phyloP scores from a whole-genome alignment of 2,797 vertebrate genomes.

The Cottoperca gobio region DNA sequence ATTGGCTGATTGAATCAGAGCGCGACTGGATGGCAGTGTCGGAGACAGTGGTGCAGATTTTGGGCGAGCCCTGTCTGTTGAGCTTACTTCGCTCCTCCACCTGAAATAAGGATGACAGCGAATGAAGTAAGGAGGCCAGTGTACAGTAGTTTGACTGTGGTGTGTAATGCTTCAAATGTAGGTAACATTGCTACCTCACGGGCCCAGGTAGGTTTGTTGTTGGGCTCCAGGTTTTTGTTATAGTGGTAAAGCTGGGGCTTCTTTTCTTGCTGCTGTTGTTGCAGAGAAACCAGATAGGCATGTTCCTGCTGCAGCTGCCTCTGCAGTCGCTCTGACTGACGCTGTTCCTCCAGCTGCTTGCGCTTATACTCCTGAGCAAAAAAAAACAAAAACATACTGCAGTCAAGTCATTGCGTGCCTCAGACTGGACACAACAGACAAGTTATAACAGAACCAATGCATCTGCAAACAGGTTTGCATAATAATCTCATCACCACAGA shows the following conservation, averaged over 20 bases:
- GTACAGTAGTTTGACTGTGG: not conserved
- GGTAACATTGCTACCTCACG: slow-evolving; percentile 71
- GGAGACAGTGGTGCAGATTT: slow-evolving; percentile 89
- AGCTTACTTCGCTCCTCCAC: slow-evolving; percentile 93
- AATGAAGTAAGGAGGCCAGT: not conserved
- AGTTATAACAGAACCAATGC: not conserved
- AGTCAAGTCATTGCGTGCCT: slow-evolving; percentile 29
- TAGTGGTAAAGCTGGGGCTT: slow-evolving; percentile 93
- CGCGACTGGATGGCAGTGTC: slow-evolving; percentile 89
- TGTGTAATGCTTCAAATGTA: not conserved
- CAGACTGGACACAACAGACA: slow-evolving; percentile 1
- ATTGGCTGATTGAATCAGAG: slow-evolving; percentile 87
- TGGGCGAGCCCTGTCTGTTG: slow-evolving; percentile 92
- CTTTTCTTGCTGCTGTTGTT: slow-evolving; percentile 88
- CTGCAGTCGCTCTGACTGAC: slow-evolving; percentile 94
- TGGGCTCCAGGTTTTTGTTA: slow-evolving; percentile 88
- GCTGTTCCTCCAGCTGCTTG: slow-evolving; percentile 95
- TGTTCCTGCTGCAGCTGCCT: slow-evolving; percentile 95
- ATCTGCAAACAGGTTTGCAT: slow-evolving; percentile 6
- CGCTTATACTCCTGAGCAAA: slow-evolving; percentile 91
- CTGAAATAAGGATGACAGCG: slow-evolving; percentile 64
- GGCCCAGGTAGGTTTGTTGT: slow-evolving; percentile 94
- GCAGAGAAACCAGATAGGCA: slow-evolving; percentile 93
- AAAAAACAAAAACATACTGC: slow-evolving; percentile 23
- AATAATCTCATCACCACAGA: not conserved